phyloP scores from a whole-genome alignment of 2,888 invertebrate species.

The Lasioglossum lativentre region DNA sequence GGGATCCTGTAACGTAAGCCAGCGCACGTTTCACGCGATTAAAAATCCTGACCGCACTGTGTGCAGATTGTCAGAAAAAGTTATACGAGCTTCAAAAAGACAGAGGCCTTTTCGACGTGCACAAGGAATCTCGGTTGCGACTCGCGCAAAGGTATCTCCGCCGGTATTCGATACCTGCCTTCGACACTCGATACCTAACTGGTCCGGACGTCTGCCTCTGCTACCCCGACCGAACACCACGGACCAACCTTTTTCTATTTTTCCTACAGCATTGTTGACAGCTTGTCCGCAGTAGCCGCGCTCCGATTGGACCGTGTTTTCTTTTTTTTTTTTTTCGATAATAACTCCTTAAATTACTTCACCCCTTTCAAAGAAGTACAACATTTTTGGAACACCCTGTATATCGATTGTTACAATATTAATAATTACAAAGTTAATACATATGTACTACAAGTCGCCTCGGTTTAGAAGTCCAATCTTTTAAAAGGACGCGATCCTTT shows the following conservation, averaged over 20 bases:
- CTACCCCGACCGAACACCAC: conserved; percentile 40
- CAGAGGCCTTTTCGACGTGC: conserved; percentile 12
- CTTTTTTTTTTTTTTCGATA: too few species aligned
- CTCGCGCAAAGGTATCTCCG: conserved; percentile 45
- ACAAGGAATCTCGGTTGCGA: conserved; percentile 47
- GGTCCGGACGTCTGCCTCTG: conserved; percentile 64
- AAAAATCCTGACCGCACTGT: conserved; percentile 43
- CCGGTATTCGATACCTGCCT: conserved; percentile 69
- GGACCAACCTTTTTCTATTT: conserved; percentile 52
- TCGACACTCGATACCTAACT: conserved; percentile 74
- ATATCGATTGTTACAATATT: too few species aligned
- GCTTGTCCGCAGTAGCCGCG: conserved; percentile 41
- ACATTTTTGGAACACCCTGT: too few species aligned
- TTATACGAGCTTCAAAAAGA: conserved; percentile 16
- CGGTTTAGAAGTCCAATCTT: too few species aligned
- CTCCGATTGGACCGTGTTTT: too few species aligned
- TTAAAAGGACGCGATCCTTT: conserved; percentile 25
- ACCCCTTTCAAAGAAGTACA: too few species aligned
- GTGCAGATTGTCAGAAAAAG: conserved; percentile 18
- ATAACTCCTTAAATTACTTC: too few species aligned
- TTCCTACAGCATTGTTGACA: conserved; percentile 57
- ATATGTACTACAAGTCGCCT: too few species aligned
- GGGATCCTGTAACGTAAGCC: conserved; percentile 41
- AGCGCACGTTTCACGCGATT: conserved; percentile 24
- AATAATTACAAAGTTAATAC: too few species aligned